phyloP scores from a whole-genome alignment of 2,888 invertebrate genomes.

The Euzophera pinguis region DNA sequence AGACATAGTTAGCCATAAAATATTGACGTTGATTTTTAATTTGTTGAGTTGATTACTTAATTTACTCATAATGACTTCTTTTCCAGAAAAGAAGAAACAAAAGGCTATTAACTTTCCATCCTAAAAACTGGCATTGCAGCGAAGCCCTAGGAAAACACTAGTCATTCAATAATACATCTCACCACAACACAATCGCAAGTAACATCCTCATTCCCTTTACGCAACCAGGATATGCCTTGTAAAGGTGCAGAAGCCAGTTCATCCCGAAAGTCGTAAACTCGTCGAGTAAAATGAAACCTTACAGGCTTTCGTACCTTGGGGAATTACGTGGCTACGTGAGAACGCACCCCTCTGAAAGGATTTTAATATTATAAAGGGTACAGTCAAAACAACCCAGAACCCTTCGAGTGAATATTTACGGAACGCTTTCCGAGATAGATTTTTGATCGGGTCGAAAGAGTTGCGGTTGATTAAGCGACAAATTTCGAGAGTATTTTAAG shows the following conservation, averaged over 20 bases:
- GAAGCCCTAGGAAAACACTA: too few species aligned
- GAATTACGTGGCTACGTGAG: conserved; percentile 25
- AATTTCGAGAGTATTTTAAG: not conserved
- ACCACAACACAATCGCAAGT: not conserved
- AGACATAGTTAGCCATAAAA: too few species aligned
- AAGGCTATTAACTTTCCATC: too few species aligned
- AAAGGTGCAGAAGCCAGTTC: conserved; percentile 24
- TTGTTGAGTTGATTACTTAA: too few species aligned
- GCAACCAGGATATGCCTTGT: not conserved
- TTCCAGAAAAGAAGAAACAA: too few species aligned
- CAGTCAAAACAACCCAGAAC: conserved; percentile 25
- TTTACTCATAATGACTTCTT: too few species aligned
- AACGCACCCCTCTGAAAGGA: conserved; percentile 29
- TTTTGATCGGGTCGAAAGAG: conserved; percentile 16
- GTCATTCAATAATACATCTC: too few species aligned
- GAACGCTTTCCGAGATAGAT: conserved; percentile 18
- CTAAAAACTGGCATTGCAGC: too few species aligned
- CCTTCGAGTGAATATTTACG: conserved; percentile 23
- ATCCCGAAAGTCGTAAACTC: conserved; percentile 30
- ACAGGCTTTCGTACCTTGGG: conserved; percentile 26
- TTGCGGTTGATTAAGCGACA: conserved; percentile 11
- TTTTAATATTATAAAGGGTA: conserved; percentile 35
- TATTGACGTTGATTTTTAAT: too few species aligned
- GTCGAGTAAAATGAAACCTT: conserved; percentile 28
- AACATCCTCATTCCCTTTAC: not conserved